Conservation (phyloP, 2,888 invertebrate genomes). For the Macrophya annulata region DNA sequence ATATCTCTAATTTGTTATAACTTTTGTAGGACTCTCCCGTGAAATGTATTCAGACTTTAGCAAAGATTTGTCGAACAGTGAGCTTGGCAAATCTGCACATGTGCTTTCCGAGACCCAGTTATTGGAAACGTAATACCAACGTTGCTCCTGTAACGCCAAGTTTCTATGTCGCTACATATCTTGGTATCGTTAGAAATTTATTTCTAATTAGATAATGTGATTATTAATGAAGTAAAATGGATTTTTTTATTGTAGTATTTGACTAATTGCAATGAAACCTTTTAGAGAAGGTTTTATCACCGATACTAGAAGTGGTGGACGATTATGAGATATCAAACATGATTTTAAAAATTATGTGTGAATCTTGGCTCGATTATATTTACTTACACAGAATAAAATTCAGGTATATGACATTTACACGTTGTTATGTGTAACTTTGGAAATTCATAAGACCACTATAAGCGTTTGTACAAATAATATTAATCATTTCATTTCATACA, state of each 20-base stretch:
- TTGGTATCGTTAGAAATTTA: conserved; percentile 81
- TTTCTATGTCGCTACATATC: conserved; percentile 87
- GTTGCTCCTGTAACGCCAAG: conserved; percentile 81
- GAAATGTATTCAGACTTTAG: conserved; percentile 87
- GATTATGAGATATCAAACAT: conserved; percentile 89
- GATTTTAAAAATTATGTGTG: conserved; percentile 91
- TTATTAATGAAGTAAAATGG: neutral
- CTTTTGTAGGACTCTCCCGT: conserved; percentile 85
- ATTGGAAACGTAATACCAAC: conserved; percentile 83
- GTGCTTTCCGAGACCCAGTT: conserved; percentile 87
- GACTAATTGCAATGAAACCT: conserved; percentile 25
- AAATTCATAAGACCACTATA: neutral
- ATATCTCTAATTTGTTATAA: neutral
- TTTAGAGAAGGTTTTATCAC: conserved; percentile 87
- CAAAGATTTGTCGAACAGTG: conserved; percentile 88
- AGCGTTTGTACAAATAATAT: neutral
- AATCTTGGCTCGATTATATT: conserved; percentile 94
- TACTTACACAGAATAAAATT: conserved; percentile 91
- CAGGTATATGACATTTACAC: conserved; percentile 78
- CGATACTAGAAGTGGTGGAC: conserved; percentile 89
- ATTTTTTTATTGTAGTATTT: neutral
- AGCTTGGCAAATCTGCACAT: conserved; percentile 91
- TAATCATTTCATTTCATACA: conserved; percentile 63
- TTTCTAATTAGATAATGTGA: neutral
- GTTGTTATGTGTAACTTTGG: neutral